These are phyloP conservation scores for Trichechus manatus DNA, from an alignment of 2,113 vertebrate species.

Conservation along the genomic window DNA sequence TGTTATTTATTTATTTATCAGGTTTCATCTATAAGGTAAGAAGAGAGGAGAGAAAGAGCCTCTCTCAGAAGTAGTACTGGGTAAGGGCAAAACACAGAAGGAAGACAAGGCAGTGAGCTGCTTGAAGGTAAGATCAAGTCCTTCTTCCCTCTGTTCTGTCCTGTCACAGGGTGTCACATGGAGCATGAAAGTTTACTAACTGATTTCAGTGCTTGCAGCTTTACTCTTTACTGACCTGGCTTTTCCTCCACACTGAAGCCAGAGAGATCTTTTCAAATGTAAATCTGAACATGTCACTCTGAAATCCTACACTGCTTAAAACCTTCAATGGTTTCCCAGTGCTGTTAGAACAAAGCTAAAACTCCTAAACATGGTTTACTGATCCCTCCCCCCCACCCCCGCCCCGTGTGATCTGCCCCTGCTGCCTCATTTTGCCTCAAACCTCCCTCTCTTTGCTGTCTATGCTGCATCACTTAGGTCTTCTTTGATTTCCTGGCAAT, in stretches of 20 bases:
- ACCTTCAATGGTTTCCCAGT: not conserved
- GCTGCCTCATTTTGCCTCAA: not conserved
- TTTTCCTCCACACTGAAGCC: not conserved
- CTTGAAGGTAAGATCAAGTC: accelerated
- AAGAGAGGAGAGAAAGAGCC: not conserved
- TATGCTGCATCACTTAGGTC: not conserved
- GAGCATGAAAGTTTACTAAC: not conserved
- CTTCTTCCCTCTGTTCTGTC: not conserved
- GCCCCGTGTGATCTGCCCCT: accelerated
- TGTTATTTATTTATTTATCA: not conserved
- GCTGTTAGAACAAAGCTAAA: not conserved
- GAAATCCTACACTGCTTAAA: not conserved
- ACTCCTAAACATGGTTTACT: too few relatives aligned
- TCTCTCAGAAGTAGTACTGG: not conserved
- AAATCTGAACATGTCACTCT: not conserved
- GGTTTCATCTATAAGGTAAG: not conserved
- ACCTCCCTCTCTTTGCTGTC: not conserved
- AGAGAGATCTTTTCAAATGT: not conserved
- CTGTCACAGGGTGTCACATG: not conserved
- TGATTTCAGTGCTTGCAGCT: not conserved
- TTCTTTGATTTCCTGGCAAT: not conserved
- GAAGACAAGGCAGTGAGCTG: not conserved
- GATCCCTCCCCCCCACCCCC: too few relatives aligned
- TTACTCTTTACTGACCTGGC: not conserved
- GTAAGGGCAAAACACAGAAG: not conserved